These are phyloP conservation scores for Drosophila nasuta DNA, from an alignment of 1,140 invertebrate species.

Conservation along the genomic window DNA sequence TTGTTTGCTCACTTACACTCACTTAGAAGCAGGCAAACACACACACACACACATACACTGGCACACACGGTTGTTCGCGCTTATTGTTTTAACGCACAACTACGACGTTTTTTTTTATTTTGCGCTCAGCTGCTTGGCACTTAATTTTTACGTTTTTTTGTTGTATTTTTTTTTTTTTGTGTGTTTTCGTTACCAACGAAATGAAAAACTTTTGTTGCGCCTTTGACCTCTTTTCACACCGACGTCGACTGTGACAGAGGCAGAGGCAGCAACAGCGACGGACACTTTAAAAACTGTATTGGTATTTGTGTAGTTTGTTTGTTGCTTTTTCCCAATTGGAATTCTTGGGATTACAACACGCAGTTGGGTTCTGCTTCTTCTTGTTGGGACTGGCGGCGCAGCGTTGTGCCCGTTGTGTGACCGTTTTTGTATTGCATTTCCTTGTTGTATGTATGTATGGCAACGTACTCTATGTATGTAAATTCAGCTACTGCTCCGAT, in stretches of 20 bases:
- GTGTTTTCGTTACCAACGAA: constrained; percentile 46
- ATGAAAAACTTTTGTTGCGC: constrained; percentile 73
- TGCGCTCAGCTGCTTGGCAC: constrained; percentile 70
- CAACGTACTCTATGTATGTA: constrained; percentile 5
- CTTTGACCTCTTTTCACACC: constrained; percentile 79
- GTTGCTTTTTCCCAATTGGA: constrained; percentile 39
- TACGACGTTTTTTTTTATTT: constrained; percentile 81
- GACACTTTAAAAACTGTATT: constrained; percentile 50
- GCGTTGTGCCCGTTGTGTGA: constrained; percentile 27
- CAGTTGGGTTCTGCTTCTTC: constrained; percentile 25
- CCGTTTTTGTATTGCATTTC: constrained; percentile 72
- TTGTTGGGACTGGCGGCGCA: constrained; percentile 8
- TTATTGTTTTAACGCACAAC: constrained; percentile 78
- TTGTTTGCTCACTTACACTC: constrained; percentile 64
- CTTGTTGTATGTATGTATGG: constrained; percentile 54
- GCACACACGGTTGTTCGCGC: constrained; percentile 32
- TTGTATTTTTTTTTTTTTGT: constrained; percentile 43
- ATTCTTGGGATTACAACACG: constrained; percentile 53
- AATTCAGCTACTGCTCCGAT: constrained; percentile 61
- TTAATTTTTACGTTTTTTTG: constrained; percentile 50
- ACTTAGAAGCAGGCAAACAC: constrained; percentile 35
- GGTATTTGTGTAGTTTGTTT: constrained; percentile 37
- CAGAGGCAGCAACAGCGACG: constrained; percentile 15
- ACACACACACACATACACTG: constrained; percentile 31
- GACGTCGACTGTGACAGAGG: constrained; percentile 42